Evolutionary conservation across 1,140 invertebrate species (phyloP).

Genomic region (Choristoneura fumiferana): DNA sequence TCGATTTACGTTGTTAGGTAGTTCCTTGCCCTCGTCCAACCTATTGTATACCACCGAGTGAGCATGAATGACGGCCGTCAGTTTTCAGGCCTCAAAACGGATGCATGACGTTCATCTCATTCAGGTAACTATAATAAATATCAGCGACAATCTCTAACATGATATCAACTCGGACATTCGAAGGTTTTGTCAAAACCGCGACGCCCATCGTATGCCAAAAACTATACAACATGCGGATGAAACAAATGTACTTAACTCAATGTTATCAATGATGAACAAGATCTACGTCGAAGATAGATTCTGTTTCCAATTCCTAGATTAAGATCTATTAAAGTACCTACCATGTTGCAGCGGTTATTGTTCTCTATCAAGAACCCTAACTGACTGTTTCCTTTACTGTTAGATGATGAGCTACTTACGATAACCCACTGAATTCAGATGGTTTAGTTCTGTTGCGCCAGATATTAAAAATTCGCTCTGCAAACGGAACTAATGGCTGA

Average conservation of each 20-base stretch:
- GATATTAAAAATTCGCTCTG: neutral
- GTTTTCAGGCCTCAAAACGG: neutral
- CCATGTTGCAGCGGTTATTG: neutral
- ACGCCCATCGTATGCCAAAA: too few species aligned
- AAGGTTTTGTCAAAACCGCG: too few species aligned
- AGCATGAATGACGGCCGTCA: slow-evolving; percentile 21
- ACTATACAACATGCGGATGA: too few species aligned
- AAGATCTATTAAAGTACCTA: neutral
- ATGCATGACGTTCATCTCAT: too few species aligned
- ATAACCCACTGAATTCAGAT: neutral
- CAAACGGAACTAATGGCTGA: neutral
- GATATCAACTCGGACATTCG: too few species aligned
- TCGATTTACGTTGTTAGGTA: too few species aligned
- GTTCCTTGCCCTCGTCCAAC: neutral
- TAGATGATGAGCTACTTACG: neutral
- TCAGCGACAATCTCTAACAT: too few species aligned
- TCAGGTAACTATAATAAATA: too few species aligned
- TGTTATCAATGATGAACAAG: too few species aligned
- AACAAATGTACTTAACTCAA: too few species aligned
- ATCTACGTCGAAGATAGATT: too few species aligned
- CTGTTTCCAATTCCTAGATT: neutral
- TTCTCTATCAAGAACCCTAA: neutral
- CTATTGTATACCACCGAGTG: slow-evolving; percentile 20
- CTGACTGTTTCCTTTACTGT: slow-evolving; percentile 1
- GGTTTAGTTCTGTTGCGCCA: neutral